Conservation (phyloP, 2,113 vertebrate species). For the Laterallus jamaicensis region DNA sequence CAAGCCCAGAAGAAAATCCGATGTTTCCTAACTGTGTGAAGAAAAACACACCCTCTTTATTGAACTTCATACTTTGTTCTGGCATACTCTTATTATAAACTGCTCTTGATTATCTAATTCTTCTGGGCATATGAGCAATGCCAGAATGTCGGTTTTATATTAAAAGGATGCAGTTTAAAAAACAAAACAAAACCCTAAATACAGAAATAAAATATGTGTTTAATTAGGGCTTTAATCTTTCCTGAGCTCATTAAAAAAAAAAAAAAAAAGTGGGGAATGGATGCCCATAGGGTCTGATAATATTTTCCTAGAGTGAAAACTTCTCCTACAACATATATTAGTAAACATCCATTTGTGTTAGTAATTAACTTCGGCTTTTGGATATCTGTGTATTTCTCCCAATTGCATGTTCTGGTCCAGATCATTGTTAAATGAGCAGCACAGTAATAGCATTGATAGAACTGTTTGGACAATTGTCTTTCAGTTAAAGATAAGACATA, state of each 20-base stretch:
- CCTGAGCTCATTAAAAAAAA: constrained; percentile 56
- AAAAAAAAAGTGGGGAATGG: neutral
- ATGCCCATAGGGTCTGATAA: constrained; percentile 72
- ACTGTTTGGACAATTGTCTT: neutral
- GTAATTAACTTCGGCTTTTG: constrained; percentile 68
- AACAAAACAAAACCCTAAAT: constrained; percentile 72
- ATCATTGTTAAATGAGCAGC: constrained; percentile 55
- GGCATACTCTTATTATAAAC: constrained; percentile 67
- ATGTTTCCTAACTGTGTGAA: neutral
- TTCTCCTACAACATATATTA: constrained; percentile 60
- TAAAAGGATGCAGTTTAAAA: constrained; percentile 76
- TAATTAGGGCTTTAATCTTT: constrained; percentile 80
- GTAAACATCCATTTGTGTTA: constrained; percentile 71
- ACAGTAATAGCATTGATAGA: neutral
- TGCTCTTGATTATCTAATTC: constrained; percentile 75
- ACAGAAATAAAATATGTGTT: constrained; percentile 79
- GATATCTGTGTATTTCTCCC: constrained; percentile 69
- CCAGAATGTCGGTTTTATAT: constrained; percentile 76
- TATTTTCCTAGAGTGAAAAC: constrained; percentile 71
- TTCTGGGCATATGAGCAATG: constrained; percentile 70
- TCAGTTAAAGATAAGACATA: neutral
- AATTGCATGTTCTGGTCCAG: constrained; percentile 45
- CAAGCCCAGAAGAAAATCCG: neutral
- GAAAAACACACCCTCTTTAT: neutral
- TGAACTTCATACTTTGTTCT: constrained; percentile 60